Conservation (phyloP, 2,888 invertebrate genomes). For the Melanostoma mellinum region DNA sequence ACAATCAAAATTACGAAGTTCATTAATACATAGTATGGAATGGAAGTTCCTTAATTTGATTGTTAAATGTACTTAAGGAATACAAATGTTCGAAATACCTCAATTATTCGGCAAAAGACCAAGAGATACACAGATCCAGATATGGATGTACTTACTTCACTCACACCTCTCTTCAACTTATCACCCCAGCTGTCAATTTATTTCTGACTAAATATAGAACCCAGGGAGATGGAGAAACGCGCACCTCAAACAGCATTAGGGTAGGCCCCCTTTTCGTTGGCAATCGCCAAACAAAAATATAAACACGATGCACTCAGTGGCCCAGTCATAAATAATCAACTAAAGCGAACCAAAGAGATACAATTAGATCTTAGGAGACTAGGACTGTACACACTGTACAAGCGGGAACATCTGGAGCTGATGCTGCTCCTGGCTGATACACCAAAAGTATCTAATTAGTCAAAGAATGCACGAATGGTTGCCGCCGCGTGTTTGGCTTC, state of each 20-base stretch:
- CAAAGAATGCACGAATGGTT: constrained; percentile 65
- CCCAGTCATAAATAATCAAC: constrained; percentile 60
- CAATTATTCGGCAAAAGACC: constrained; percentile 62
- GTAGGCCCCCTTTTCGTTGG: constrained; percentile 44
- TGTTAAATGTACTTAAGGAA: constrained; percentile 7
- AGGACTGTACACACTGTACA: not conserved
- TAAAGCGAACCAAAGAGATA: constrained; percentile 38
- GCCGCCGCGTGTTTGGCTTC: constrained; percentile 43
- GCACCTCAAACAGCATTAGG: constrained; percentile 65
- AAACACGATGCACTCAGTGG: constrained; percentile 27
- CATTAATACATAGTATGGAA: not conserved
- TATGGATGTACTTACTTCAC: not conserved
- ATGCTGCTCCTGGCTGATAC: not conserved
- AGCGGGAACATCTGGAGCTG: constrained; percentile 60
- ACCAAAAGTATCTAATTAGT: constrained; percentile 70
- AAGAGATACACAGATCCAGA: constrained; percentile 15
- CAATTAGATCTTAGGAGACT: constrained; percentile 33
- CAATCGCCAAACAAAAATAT: constrained; percentile 22
- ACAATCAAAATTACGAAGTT: constrained; percentile 50
- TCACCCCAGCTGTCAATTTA: constrained; percentile 65
- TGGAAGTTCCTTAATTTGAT: constrained; percentile 1
- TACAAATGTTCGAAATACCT: constrained; percentile 55
- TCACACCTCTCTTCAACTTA: constrained; percentile 42
- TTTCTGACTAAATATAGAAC: constrained; percentile 55
- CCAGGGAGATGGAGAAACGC: constrained; percentile 38